Conservation (phyloP, 2,113 vertebrate genomes). For the Xenopus borealis region DNA sequence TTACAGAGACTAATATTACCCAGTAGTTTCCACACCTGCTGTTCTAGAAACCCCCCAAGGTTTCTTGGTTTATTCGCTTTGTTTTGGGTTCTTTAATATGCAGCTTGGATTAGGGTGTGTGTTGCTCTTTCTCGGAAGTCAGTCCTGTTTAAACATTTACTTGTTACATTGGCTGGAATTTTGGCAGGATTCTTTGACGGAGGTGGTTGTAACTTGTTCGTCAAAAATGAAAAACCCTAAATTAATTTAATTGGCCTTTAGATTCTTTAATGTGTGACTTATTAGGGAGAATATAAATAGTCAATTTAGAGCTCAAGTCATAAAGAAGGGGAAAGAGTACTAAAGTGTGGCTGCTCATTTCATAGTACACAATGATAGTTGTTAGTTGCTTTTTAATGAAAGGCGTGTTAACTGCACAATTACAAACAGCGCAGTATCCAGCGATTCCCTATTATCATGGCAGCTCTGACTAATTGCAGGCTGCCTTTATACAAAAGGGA, state of each 20-base stretch:
- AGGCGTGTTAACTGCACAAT: too few species aligned
- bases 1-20: too few species aligned
- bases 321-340: not conserved
- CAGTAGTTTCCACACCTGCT: too few species aligned
- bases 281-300: not conserved
- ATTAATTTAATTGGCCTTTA: not conserved
- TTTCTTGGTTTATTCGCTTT: not conserved
- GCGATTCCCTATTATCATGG: too few species aligned
- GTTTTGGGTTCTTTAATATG: conserved; percentile 5
- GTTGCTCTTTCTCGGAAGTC: conserved; percentile 12
- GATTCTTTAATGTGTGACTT: not conserved
- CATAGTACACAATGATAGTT: not conserved
- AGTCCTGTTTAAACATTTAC: conserved; percentile 19
- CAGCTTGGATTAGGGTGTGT: conserved; percentile 24
- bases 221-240: not conserved
- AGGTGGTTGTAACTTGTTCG: not conserved
- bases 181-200: conserved; percentile 9
- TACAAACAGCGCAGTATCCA: too few species aligned
- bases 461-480: too few species aligned
- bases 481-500: too few species aligned
- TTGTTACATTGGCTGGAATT: not conserved
- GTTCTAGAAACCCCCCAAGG: too few species aligned
- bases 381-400: too few species aligned
- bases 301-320: too few species aligned
- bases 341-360: not conserved